Evolutionary conservation across 2,797 vertebrate species (phyloP).

Genomic region (Poecile montanus): DNA sequence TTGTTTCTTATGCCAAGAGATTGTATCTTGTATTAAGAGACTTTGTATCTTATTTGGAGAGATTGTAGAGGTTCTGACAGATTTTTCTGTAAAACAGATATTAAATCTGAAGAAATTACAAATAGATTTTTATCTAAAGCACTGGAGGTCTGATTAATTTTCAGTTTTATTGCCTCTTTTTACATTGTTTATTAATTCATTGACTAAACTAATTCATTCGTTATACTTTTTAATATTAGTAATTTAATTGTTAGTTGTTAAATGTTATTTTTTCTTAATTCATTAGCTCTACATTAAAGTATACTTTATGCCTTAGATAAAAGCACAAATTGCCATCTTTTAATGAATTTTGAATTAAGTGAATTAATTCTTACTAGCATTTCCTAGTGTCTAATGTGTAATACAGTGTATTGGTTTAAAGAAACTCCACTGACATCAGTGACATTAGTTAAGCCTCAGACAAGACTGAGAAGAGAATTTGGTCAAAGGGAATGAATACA

Average conservation of each 20-base stretch:
- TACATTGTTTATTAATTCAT: background rate
- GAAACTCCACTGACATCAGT: background rate
- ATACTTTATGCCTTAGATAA: background rate
- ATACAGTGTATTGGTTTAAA: background rate
- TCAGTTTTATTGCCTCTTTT: conserved; percentile 14
- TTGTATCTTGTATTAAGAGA: background rate
- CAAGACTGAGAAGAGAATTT: background rate
- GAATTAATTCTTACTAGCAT: background rate
- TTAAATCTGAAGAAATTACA: background rate
- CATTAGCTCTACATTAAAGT: background rate
- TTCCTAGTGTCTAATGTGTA: background rate
- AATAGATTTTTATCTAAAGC: background rate
- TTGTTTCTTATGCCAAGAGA: background rate
- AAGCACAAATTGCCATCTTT: background rate
- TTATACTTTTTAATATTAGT: background rate
- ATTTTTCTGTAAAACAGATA: background rate
- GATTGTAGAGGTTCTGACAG: background rate
- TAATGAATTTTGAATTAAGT: background rate
- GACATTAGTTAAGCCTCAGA: background rate
- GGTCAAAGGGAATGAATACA: background rate
- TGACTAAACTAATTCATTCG: background rate
- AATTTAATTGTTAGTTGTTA: conserved; percentile 11
- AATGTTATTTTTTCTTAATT: conserved; percentile 10
- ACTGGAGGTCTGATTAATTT: background rate
- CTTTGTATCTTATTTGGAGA: background rate